Percentiles rank a stretch among this genome's conserved stretches.
Evolutionary conservation across 2,888 invertebrate genomes (phyloP).

Genomic region (Tipula helvola): DNA sequence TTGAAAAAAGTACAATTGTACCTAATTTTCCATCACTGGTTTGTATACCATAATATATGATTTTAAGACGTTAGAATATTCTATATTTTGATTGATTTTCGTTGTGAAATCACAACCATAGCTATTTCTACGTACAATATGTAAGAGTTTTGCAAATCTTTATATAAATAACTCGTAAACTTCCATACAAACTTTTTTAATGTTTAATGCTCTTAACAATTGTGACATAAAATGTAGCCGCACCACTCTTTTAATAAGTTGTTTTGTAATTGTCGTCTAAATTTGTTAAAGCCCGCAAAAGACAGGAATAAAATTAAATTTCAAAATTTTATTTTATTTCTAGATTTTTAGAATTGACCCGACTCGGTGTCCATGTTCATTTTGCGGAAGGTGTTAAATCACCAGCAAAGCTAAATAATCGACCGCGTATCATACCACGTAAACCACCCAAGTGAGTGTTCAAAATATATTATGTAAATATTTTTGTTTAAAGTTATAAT

Average conservation of each 20-base stretch:
- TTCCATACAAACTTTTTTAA: too few species aligned
- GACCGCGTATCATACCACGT: neutral
- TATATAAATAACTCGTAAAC: too few species aligned
- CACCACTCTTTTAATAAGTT: neutral
- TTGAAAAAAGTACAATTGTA: too few species aligned
- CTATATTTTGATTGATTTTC: too few species aligned
- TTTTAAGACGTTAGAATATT: too few species aligned
- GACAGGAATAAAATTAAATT: neutral
- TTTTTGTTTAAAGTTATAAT: neutral
- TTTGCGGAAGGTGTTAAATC: constrained; percentile 9
- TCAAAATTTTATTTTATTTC: neutral
- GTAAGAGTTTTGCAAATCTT: too few species aligned
- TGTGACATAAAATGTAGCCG: neutral
- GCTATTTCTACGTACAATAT: too few species aligned
- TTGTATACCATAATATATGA: too few species aligned
- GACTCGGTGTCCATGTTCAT: constrained; percentile 10
- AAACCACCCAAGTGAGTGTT: neutral
- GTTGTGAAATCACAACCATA: too few species aligned
- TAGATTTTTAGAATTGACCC: constrained; percentile 12
- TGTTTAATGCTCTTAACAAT: neutral
- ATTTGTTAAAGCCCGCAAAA: neutral
- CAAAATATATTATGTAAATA: neutral
- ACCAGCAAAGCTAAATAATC: neutral
- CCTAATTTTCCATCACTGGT: too few species aligned
- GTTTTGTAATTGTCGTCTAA: neutral